Evolutionary conservation across 2,113 vertebrate genomes (phyloP), one percentile per base, ranked within the genome.

Genomic region (Pedetes capensis): DNA sequence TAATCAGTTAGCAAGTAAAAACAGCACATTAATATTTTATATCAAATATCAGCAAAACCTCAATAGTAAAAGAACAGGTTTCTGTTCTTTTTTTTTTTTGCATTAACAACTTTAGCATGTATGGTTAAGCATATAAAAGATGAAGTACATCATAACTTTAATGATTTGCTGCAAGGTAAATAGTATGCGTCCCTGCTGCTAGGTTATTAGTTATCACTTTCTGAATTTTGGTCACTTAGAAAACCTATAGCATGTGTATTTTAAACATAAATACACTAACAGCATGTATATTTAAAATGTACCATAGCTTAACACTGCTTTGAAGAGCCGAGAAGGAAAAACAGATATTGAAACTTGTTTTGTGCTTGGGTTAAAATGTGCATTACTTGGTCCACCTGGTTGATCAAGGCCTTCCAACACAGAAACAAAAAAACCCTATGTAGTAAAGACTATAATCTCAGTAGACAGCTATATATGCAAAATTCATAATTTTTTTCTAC

Each of bases 251-350:
- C 82, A 59, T 49, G 6, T 71, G 20, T 55, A 63, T 68, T 88
- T 94, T 87, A 47, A 82, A 92, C 84, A 93, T 93, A 95, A 87
- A 94, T 42, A 88, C 25, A 74, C 3, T 69, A 91, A 85, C 2
- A 78, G 5, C 12, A 64, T 18, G 5, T 39, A 84, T 69, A 87
- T 57, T 86, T 84, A 92, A 94, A 96, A 88, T 55, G 55, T 71
- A 55, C 55, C 63, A 49, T 12, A 79, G 64, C 34, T 64, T 78
- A 91, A 87, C 61, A 14, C n/a, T 79, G 51, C 63, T 86, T 64
- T 81, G 17, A 87, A 63, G 53, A 95, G 42, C n/a, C 9, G 83
- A 49, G 59, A 82, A 72, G 44, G 23, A 59, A 66, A 90, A 55
- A 59, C 25, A 89, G 14, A 14, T 39, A 68, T 9, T 82, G 80